Conservation (phyloP, 2,888 invertebrate genomes). For the Aporophyla lueneburgensis region DNA sequence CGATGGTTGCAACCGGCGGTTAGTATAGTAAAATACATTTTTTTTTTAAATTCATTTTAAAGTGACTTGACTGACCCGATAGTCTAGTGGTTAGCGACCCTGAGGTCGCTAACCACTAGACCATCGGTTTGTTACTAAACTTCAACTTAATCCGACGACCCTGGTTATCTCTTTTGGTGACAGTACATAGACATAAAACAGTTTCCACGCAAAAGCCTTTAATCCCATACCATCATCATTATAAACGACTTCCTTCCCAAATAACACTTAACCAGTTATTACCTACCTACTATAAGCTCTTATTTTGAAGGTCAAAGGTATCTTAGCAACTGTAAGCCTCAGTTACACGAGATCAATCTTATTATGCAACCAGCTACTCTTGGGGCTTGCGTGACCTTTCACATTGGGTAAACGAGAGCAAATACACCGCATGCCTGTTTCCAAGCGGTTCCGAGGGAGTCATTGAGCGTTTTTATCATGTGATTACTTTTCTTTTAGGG, state of each 20-base stretch:
- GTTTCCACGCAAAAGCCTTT: background rate
- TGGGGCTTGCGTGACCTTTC: conserved; percentile 50
- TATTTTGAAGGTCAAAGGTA: conserved; percentile 27
- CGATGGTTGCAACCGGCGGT: too few relatives aligned
- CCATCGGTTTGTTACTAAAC: too few relatives aligned
- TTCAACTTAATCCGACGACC: too few relatives aligned
- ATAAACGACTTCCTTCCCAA: conserved; percentile 19
- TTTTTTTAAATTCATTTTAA: too few relatives aligned
- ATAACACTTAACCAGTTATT: conserved; percentile 19
- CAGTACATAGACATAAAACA: background rate
- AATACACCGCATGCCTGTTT: conserved; percentile 39
- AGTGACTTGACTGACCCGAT: too few relatives aligned
- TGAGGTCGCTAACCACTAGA: too few relatives aligned
- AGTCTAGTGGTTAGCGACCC: too few relatives aligned
- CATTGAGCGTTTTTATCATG: conserved; percentile 35
- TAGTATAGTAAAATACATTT: too few relatives aligned
- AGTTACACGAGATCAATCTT: conserved; percentile 55
- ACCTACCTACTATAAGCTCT: background rate
- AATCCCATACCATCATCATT: background rate
- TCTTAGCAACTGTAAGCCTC: conserved; percentile 13
- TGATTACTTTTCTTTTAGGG: conserved; percentile 26
- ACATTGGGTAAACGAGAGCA: conserved; percentile 48
- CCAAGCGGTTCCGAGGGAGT: conserved; percentile 22
- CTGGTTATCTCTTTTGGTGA: too few relatives aligned
- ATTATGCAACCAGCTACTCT: conserved; percentile 51